Percentiles rank a stretch among this genome's conserved stretches.
These are phyloP conservation scores for Nomada lathburiana DNA, from an alignment of 2,888 invertebrate species.

Conservation along the genomic window DNA sequence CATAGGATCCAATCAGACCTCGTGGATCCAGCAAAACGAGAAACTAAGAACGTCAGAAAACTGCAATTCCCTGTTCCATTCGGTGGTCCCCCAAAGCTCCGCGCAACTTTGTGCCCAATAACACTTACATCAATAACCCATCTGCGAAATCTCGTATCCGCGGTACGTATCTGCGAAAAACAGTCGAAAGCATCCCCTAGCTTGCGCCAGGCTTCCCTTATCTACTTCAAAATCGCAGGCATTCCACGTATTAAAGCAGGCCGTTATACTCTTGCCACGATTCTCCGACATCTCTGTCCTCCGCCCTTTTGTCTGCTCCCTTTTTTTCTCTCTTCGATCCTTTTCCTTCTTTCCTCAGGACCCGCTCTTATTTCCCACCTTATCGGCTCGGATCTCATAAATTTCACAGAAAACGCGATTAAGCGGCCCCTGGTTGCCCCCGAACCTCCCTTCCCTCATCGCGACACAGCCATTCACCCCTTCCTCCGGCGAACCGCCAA, in stretches of 20 bases:
- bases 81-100: slow-evolving; percentile 3
- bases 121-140: slow-evolving; percentile 58
- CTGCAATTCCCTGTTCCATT: slow-evolving; percentile 30
- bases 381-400: slow-evolving; percentile 83
- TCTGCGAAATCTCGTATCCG: slow-evolving; percentile 46
- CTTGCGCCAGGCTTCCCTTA: slow-evolving; percentile 31
- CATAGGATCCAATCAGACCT: slow-evolving; percentile 15
- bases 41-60: slow-evolving; percentile 13
- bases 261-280: slow-evolving; percentile 66
- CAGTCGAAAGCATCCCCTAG: slow-evolving; percentile 33
- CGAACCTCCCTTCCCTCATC: slow-evolving; percentile 40
- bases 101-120: slow-evolving; percentile 45
- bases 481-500: slow-evolving; percentile 55
- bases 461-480: slow-evolving; percentile 46
- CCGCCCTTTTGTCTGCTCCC: slow-evolving; percentile 22
- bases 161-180: slow-evolving; percentile 35
- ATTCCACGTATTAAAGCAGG: slow-evolving; percentile 63
- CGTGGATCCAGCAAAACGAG: neutral
- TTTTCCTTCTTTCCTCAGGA: slow-evolving; percentile 61
- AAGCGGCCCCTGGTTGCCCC: slow-evolving; percentile 76
- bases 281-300: slow-evolving; percentile 20
- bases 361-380: slow-evolving; percentile 79
- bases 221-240: slow-evolving; percentile 61
- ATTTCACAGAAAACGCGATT: slow-evolving; percentile 83
- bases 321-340: neutral